phyloP scores from a whole-genome alignment of 1,140 invertebrate species.

The Macrobrachium nipponense region DNA sequence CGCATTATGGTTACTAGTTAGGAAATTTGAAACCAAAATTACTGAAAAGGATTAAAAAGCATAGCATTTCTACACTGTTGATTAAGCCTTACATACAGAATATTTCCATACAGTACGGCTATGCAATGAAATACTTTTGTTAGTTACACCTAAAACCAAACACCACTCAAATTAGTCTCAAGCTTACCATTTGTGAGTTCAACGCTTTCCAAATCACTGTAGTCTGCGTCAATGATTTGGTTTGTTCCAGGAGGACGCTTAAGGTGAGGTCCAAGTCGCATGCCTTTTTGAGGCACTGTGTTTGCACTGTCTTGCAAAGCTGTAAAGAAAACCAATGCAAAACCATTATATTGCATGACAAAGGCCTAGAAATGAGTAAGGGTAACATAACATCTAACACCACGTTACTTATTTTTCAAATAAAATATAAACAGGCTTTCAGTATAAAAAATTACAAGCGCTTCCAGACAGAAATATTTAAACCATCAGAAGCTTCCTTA shows the following conservation, averaged over 20 bases:
- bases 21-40: no score
- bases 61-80: no score
- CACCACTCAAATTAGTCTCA: not conserved
- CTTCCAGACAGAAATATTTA: not conserved
- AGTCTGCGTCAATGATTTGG: conserved; percentile 55
- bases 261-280: conserved; percentile 56
- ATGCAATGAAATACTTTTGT: no score
- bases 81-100: no score
- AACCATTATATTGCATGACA: not conserved
- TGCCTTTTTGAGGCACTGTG: conserved; percentile 64
- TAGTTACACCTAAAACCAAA: no score
- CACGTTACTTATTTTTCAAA: no score
- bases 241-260: conserved; percentile 35
- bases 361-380: no score
- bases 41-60: no score
- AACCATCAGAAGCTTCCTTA: no score
- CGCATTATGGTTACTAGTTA: no score
- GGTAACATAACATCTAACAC: no score
- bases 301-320: conserved; percentile 62
- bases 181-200: conserved; percentile 62
- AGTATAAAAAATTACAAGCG: not conserved
- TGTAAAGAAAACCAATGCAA: conserved; percentile 1
- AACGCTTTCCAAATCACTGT: conserved; percentile 61
- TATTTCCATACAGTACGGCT: no score
- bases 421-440: not conserved